These are phyloP conservation scores for Oligia strigilis DNA, from an alignment of 2,888 invertebrate species.

Conservation along the genomic window DNA sequence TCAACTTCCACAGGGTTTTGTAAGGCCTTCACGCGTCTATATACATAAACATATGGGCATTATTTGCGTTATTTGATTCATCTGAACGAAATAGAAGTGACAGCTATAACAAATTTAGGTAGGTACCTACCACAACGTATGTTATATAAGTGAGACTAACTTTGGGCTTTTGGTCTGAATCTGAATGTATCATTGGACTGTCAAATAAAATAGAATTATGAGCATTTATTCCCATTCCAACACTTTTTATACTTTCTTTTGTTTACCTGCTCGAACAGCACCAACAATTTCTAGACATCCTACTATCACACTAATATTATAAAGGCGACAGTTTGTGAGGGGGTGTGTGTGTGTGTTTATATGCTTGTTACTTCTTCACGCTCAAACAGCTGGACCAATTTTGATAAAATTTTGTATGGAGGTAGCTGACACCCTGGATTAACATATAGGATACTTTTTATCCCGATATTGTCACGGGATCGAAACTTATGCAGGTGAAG, in stretches of 20 bases:
- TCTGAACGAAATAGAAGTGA: constrained; percentile 32
- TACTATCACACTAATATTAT: too few species aligned
- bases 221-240: not conserved
- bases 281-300: too few species aligned
- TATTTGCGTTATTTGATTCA: constrained; percentile 54
- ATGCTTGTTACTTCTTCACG: too few species aligned
- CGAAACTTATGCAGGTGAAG: too few species aligned
- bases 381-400: too few species aligned
- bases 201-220: constrained; percentile 1
- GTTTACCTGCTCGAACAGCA: not conserved
- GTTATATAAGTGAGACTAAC: not conserved
- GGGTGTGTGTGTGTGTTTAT: too few species aligned
- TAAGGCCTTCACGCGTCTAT: constrained; percentile 40
- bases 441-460: too few species aligned
- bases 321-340: too few species aligned
- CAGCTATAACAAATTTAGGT: constrained; percentile 26
- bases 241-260: not conserved
- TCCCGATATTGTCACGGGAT: too few species aligned
- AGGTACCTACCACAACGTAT: not conserved
- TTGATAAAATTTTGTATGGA: too few species aligned
- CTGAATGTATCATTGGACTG: constrained; percentile 1
- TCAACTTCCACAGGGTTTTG: constrained; percentile 59
- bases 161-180: not conserved
- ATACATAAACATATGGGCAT: constrained; percentile 43
- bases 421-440: too few species aligned